A percentile compares a stretch with the other conserved stretches of the same genome.
Evolutionary conservation across 92 coral and sea anemone species (phyloP).

Genomic region (Heteractis magnifica): DNA sequence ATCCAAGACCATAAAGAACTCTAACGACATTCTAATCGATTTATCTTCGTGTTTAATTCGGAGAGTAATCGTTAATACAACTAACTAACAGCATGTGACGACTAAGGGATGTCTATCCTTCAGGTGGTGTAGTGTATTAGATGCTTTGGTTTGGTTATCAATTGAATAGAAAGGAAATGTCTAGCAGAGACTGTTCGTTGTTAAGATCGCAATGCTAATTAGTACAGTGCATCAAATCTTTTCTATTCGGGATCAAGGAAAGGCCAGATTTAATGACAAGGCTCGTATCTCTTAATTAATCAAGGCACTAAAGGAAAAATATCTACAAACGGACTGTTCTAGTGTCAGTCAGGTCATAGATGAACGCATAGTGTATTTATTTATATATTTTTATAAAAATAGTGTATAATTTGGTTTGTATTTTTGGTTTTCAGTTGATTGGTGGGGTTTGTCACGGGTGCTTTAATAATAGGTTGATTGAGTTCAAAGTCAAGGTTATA

Average conservation of each 20-base stretch:
- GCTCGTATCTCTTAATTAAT: conserved; percentile 6
- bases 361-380: too few relatives aligned
- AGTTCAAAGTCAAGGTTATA: background rate
- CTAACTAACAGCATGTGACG: background rate
- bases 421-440: background rate
- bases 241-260: conserved; percentile 14
- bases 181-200: background rate
- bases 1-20: background rate
- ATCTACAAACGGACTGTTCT: too few relatives aligned
- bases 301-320: background rate
- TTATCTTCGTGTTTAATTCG: background rate
- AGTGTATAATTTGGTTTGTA: too few relatives aligned
- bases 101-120: background rate
- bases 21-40: background rate
- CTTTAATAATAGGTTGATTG: too few relatives aligned
- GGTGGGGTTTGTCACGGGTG: background rate
- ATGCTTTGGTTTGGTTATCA: background rate
- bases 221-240: conserved; percentile 8
- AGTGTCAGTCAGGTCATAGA: background rate
- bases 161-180: background rate
- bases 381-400: too few relatives aligned
- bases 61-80: background rate
- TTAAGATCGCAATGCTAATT: background rate
- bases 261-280: conserved; percentile 12
- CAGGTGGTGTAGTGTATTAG: background rate